Base-by-base conservation (phyloP, 2,797 vertebrate species). In the Falco berigora region DNA sequence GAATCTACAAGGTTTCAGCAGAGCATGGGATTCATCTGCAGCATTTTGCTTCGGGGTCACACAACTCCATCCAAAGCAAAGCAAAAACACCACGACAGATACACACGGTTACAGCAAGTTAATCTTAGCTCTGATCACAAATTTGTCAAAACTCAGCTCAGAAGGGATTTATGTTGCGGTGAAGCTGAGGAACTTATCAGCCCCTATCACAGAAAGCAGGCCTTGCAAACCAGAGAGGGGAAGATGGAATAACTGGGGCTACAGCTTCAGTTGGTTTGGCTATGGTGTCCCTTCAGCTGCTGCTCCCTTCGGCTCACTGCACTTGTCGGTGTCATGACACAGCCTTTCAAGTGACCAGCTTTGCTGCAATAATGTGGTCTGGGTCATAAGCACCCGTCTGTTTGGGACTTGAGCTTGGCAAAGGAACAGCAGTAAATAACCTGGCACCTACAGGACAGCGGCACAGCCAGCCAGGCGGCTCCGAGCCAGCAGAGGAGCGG, bases 121-220 rank as follows among this genome's bases (percentile, higher is more conserved):
- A 87, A 94, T 92, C 80, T 86, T 55, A 64, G 50, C 30, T 93
- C 86, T 63, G 42, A 89, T 86, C 62, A 90, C 58, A 90, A 34
- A 88, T 83, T 86, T 89, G 21, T 78, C 88, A 79, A 72, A 97
- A 80, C 23, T 52, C 66, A 77, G 88, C 91, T 92, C 78, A 81
- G 46, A 62, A 72, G 25, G 61, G 69, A 95, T 69, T 92, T 90
- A 78, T 53, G 17, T 63, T 58, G 93, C 40, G 66, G 63, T 88
- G 85, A 94, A 79, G 25, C 46, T 72, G 53, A 86, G 71, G 58
- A 94, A 85, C 18, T 83, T 90, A 90, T 89, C 86, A 85, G 84
- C 27, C 62, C 27, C 55, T 95, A 40, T 68, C 74, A 89, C 14
- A 91, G 68, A 91, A 85, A 90, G 56, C 55, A 94, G 64, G 6